Evolutionary conservation across 2,113 vertebrate genomes (phyloP), one percentile per base, ranked within the genome.

Genomic region (Nesoenas mayeri): DNA sequence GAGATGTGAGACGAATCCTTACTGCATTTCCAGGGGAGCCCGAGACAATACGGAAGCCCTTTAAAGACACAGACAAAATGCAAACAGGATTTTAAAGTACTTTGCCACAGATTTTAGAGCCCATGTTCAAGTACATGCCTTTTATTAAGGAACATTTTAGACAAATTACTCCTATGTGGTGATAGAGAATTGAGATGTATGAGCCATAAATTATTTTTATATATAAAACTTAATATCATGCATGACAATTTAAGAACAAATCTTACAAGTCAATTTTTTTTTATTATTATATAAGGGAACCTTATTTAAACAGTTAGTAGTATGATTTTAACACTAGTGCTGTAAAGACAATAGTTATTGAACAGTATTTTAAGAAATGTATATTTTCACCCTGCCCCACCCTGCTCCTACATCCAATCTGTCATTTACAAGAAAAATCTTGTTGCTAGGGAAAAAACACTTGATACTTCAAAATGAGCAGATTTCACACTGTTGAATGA

Each of bases 1-100:
- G 97, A 98, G 98, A 98, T 98, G 98, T 99, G 99, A 98, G 98
- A 98, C 97, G 98, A 98, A 97, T 99, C 98, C 98, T 98, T 98
- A 98, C 98, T 95, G 98, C 93, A 96, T 97, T 98, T 95, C 97
- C 98, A 99, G 99, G 99, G 98, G 99, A 98, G 97, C 93, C 96
- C 64, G 88, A 98, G 98, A 99, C 98, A 98, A 98, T 98, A 98
- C 97, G 65, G 97, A 97, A 98, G 97, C 97, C 80, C 97, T 98
- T 98, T 98, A 98, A 97, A 98, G 98, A 93, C 96, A 97, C 97
- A 98, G 97, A 96, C 96, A 84, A 97, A 96, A 97, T 90, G 96
- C 96, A 96, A 91, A 89, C 87, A 95, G 79, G 40, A 79, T 88
- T 89, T 92, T 89, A 96, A 96, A 96, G 93, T 96, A 64, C 25